Evolutionary conservation across 2,113 vertebrate species (phyloP), one percentile per base, ranked within the genome.

Genomic region (Fulica atra): DNA sequence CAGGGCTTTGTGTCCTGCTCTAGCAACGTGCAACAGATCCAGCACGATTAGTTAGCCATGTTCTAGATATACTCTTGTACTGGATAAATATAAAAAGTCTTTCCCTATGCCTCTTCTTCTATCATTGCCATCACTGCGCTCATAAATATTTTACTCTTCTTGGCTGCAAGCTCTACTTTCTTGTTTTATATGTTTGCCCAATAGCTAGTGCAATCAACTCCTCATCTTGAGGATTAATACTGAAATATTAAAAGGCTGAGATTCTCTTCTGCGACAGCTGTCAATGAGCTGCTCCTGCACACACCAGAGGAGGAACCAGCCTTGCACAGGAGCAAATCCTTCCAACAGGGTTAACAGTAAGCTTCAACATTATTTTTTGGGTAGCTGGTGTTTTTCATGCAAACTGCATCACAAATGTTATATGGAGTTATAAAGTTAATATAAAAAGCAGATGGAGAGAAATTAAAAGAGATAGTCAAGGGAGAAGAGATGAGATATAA

Each of bases 371-470:
- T 12, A 13, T 46, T 56, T 92, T 92, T 68, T 31, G 79, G 72
- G 76, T 69, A n/a, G 86, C 50, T 54, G 89, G 74, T 48, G 90
- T 68, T 96, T 88, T 61, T 29, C 70, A 82, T 93, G 95, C 95
- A 73, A 94, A 63, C 69, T 3, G 88, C 92, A 18, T 80, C 44
- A 2, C 91, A 80, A 91, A 96, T 31, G 91, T 89, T 96, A 82
- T 9, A 51, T 18, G 70, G 81, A 96, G 93, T 89, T 95, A 91
- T 96, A 96, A 96, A 97, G 93, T 93, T 96, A 93, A 96, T 94
- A 97, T 89, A 87, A 96, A 97, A 96, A 96, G 93, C 96, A 97
- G 96, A 96, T 96, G 96, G 95, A 96, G 95, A 96, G 96, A 96
- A 97, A 97, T 96, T 97, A 96, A 93, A 96, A 77, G 88, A 85